phyloP scores from a whole-genome alignment of 2,113 vertebrate species.

The Campylomormyrus tamandua region DNA sequence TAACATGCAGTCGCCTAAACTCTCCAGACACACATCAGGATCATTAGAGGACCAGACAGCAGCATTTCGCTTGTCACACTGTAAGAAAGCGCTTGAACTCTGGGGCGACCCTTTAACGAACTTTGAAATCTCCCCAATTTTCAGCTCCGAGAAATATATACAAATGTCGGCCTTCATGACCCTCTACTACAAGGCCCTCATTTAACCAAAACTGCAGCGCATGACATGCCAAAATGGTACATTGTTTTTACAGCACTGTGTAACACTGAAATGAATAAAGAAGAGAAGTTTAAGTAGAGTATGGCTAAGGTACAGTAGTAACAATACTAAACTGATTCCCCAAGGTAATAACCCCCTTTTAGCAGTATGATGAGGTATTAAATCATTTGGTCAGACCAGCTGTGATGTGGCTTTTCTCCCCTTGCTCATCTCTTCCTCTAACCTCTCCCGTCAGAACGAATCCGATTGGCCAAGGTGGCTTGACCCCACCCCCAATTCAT shows the following conservation, averaged over 20 bases:
- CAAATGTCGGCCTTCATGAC: background rate
- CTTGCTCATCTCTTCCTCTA: background rate
- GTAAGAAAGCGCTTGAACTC: slow-evolving; percentile 24
- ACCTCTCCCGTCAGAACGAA: background rate
- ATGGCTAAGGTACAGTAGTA: background rate
- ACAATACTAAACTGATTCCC: background rate
- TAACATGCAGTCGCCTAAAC: background rate
- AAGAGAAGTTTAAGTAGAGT: background rate
- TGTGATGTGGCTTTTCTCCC: background rate
- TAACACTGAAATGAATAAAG: background rate
- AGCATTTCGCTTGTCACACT: background rate
- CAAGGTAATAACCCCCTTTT: background rate
- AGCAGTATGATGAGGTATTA: background rate
- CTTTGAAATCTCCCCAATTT: slow-evolving; percentile 26
- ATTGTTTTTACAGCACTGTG: background rate
- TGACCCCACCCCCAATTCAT: background rate
- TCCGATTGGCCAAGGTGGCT: background rate
- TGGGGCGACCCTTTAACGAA: slow-evolving; percentile 19
- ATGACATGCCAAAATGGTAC: background rate
- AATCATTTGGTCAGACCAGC: background rate
- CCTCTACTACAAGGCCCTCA: background rate
- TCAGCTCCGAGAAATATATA: slow-evolving; percentile 25
- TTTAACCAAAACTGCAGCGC: background rate
- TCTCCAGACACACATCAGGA: background rate
- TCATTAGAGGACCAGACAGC: background rate